Conservation (phyloP, 2,797 vertebrate species). For the Mycteria americana region DNA sequence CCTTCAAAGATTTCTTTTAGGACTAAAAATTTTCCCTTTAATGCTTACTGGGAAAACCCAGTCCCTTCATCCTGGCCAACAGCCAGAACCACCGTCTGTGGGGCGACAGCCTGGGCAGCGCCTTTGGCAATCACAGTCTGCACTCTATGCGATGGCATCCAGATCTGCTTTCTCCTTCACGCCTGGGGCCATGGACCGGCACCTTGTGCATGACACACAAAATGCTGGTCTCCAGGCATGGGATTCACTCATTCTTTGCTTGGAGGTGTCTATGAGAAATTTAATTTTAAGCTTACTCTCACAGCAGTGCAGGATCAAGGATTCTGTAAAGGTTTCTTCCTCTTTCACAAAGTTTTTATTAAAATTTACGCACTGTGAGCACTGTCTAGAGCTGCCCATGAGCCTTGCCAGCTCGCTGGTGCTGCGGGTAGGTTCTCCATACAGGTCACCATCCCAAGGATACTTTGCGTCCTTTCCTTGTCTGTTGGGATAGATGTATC, state of each 20-base stretch:
- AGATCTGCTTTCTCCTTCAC: background rate
- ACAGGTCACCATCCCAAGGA: background rate
- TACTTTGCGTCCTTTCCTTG: background rate
- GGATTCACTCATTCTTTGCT: background rate
- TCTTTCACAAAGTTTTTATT: background rate
- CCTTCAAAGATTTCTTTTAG: background rate
- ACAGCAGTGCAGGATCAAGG: rapidly evolving
- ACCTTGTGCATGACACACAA: background rate
- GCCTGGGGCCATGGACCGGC: background rate
- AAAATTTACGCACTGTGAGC: background rate
- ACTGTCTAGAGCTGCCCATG: background rate
- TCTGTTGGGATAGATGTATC: background rate
- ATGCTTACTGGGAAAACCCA: background rate
- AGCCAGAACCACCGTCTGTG: background rate
- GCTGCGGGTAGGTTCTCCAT: background rate
- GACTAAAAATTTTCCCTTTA: background rate
- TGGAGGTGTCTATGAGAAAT: background rate
- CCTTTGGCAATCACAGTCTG: background rate
- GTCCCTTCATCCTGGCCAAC: background rate
- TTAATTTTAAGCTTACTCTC: background rate
- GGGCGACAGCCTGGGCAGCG: background rate
- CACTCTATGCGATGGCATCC: background rate
- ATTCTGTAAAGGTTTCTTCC: background rate
- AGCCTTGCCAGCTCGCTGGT: background rate
- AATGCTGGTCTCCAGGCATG: background rate